These are phyloP conservation scores for Parnassius apollo DNA, from an alignment of 2,888 invertebrate genomes.

Conservation along the genomic window DNA sequence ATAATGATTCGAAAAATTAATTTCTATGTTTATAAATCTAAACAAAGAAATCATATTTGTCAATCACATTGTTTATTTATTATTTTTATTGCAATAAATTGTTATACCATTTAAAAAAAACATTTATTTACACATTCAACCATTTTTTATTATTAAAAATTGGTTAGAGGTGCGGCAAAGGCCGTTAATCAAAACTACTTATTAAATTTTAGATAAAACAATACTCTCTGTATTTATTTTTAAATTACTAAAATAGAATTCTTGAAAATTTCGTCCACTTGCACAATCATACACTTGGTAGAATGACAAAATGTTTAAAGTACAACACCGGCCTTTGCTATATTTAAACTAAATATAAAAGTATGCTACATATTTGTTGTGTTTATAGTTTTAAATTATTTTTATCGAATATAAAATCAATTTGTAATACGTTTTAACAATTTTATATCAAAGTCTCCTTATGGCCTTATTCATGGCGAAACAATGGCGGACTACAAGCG, in stretches of 20 bases:
- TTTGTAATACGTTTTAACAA: background rate
- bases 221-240: conserved; percentile 8
- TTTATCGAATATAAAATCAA: background rate
- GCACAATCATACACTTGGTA: background rate
- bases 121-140: too few species aligned
- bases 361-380: background rate
- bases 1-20: too few species aligned
- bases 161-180: conserved; percentile 7
- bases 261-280: conserved; percentile 21
- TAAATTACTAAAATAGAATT: conserved; percentile 8
- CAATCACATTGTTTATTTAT: too few species aligned
- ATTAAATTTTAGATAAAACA: conserved; percentile 7
- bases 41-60: too few species aligned
- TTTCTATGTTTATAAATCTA: too few species aligned
- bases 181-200: background rate
- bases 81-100: too few species aligned
- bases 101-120: too few species aligned
- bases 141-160: too few species aligned
- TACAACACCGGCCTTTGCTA: conserved; percentile 14
- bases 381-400: background rate
- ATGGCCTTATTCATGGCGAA: conserved; percentile 5
- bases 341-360: conserved; percentile 1
- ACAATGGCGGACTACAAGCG: conserved; percentile 14
- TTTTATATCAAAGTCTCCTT: background rate
- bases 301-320: conserved; percentile 1